Conservation (phyloP, 2,797 vertebrate genomes). For the Lates japonicus region DNA sequence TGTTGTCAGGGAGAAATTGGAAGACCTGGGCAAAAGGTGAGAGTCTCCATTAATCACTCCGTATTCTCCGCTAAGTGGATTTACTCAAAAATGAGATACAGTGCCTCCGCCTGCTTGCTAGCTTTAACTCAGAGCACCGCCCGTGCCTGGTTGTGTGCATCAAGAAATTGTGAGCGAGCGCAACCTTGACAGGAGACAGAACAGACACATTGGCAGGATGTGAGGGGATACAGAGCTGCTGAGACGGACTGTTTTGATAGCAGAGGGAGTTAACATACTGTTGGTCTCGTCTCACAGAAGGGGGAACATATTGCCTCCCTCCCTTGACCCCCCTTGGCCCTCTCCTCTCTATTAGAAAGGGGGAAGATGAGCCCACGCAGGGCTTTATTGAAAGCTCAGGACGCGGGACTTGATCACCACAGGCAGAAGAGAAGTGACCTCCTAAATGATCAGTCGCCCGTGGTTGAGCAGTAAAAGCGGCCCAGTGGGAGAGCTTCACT, state of each 20-base stretch:
- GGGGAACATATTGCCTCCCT: conserved; percentile 21
- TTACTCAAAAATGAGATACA: conserved; percentile 76
- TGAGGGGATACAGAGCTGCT: conserved; percentile 57
- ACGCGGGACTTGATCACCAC: conserved; percentile 37
- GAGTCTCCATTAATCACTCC: conserved; percentile 77
- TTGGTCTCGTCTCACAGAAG: conserved; percentile 41
- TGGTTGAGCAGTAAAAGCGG: conserved; percentile 47
- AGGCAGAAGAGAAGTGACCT: conserved; percentile 46
- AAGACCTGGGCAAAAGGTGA: conserved; percentile 98
- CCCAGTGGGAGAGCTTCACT: conserved; percentile 57
- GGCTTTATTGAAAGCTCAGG: conserved; percentile 36
- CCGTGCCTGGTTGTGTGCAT: conserved; percentile 53
- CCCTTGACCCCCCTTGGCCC: conserved; percentile 36
- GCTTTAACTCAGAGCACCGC: conserved; percentile 62
- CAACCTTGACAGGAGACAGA: conserved; percentile 81
- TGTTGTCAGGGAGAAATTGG: conserved; percentile 96
- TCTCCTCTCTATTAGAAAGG: conserved; percentile 20
- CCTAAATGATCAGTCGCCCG: conserved; percentile 49
- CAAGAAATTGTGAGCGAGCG: conserved; percentile 61
- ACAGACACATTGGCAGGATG: conserved; percentile 52
- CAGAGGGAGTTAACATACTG: conserved; percentile 31
- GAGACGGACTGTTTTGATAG: conserved; percentile 55
- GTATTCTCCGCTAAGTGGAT: conserved; percentile 80
- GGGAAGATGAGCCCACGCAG: conserved; percentile 9
- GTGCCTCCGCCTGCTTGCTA: conserved; percentile 49